Evolutionary conservation across 2,888 invertebrate species (phyloP), one percentile per base, ranked within the genome.

Genomic region (Psylliodes chrysocephalus): DNA sequence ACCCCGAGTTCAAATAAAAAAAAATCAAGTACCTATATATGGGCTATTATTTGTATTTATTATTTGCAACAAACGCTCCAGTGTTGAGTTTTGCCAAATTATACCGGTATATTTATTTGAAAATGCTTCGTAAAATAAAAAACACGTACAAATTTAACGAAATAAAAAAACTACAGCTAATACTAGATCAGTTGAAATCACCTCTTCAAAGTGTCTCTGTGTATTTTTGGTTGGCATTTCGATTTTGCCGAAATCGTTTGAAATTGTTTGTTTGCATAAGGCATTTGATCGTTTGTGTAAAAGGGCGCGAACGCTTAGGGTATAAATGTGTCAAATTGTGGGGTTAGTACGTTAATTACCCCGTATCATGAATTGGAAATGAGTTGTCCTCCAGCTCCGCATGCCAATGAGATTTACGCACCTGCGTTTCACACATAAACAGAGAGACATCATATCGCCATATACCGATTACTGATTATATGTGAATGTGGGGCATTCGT

Each of bases 241-340:
- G 35, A 33, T 56, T 56, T 56, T 30, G 19, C 19, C 18, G 14
- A 49, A 59, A 59, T 49, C 40, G 33, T 57, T 57, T 47, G 25
- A 49, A 49, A 47, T 49, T 35, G 57, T 59, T 65, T 68, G 63
- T 61, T 65, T 67, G 63, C 55, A 40, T 55, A 64, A 62, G 62
- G 52, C 42, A 51, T 51, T 55, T 56, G 51, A 61, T 60, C 59
- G 64, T 59, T 62, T 53, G 56, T 57, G 25, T 56, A 61, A 64
- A 63, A 60, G 44, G 47, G 60, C 40, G 61, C 61, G 30, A 55
- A 55, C 46, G 65, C 25, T 19, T 59, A 40, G 59, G 59, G 59
- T 49, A 46, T 60, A 63, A 64, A 68, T 68, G 71, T 71, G 71
- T 71, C 71, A 71, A 71, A 71, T 71, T 67, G 71, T 69, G 71